Conservation (phyloP, 1,140 invertebrate species). For the Megalopta genalis region DNA sequence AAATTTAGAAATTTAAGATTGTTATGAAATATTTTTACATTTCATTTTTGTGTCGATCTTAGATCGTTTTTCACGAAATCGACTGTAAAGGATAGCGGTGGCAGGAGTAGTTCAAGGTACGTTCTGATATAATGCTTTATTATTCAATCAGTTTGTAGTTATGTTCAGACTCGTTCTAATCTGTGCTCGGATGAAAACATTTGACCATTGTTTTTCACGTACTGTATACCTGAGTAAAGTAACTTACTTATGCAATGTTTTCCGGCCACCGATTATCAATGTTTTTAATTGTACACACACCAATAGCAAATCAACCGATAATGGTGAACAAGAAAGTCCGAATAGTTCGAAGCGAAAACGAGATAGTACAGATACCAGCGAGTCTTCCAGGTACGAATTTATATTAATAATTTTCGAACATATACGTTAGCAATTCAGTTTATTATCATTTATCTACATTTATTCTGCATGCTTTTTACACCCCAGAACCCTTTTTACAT, state of each 20-base stretch:
- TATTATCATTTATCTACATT: no score
- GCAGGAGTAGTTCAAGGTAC: conserved; percentile 29
- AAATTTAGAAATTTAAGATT: conserved; percentile 2
- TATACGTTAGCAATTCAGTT: no score
- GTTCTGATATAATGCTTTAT: conserved; percentile 5
- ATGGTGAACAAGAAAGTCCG: conserved; percentile 28
- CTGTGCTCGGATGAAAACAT: conserved; percentile 23
- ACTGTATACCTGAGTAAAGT: conserved; percentile 5
- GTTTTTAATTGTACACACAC: conserved; percentile 61
- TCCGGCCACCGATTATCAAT: conserved; percentile 35
- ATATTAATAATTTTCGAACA: conserved; percentile 13
- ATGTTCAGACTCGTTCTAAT: conserved; percentile 51
- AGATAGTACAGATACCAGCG: conserved; percentile 24
- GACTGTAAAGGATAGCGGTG: conserved; percentile 15
- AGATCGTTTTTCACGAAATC: conserved; percentile 61
- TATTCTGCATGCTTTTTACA: not conserved
- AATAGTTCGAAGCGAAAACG: conserved; percentile 58
- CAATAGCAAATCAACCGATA: conserved; percentile 37
- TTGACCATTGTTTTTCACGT: conserved; percentile 13
- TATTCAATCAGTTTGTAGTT: conserved; percentile 13
- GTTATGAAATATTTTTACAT: not conserved
- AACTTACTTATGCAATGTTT: not conserved
- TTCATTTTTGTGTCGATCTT: not conserved
- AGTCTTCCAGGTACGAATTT: conserved; percentile 32
- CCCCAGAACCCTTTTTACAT: no score